Conservation (phyloP, 2,888 invertebrate genomes). For the Athetis lepigone region DNA sequence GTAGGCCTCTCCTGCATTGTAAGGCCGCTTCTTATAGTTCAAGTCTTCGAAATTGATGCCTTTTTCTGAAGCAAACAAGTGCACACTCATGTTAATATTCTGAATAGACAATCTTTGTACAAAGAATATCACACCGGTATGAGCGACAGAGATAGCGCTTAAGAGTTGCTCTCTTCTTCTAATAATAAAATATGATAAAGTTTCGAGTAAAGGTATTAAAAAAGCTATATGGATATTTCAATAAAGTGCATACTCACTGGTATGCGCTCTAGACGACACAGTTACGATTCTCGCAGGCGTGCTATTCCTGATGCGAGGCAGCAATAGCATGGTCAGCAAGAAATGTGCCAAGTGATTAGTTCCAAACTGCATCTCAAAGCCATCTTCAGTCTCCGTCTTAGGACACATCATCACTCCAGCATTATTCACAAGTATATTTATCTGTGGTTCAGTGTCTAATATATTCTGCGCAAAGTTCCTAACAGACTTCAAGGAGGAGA, state of each 20-base stretch:
- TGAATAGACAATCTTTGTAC: neutral
- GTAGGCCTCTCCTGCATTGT: constrained; percentile 93
- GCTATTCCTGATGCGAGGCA: constrained; percentile 91
- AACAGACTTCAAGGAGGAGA: constrained; percentile 91
- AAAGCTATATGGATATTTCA: no score
- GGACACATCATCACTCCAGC: constrained; percentile 94
- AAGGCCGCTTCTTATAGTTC: constrained; percentile 92
- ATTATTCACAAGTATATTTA: constrained; percentile 93
- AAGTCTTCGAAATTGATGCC: constrained; percentile 93
- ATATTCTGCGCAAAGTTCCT: constrained; percentile 90
- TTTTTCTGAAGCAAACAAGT: constrained; percentile 68
- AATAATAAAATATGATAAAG: no score
- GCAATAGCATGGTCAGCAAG: constrained; percentile 91
- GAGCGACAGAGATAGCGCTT: no score
- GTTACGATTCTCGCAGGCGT: constrained; percentile 92
- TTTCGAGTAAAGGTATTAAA: no score
- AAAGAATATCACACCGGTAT: neutral
- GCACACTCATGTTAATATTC: neutral
- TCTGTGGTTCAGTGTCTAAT: constrained; percentile 89
- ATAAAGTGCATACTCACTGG: constrained; percentile 69
- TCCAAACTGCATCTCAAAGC: constrained; percentile 93
- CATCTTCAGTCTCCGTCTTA: constrained; percentile 92
- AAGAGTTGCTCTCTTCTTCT: no score
- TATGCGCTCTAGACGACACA: constrained; percentile 91
- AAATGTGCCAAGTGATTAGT: constrained; percentile 94